Evolutionary conservation across 2,888 invertebrate genomes (phyloP).

Genomic region (Ganaspis brasiliensis): DNA sequence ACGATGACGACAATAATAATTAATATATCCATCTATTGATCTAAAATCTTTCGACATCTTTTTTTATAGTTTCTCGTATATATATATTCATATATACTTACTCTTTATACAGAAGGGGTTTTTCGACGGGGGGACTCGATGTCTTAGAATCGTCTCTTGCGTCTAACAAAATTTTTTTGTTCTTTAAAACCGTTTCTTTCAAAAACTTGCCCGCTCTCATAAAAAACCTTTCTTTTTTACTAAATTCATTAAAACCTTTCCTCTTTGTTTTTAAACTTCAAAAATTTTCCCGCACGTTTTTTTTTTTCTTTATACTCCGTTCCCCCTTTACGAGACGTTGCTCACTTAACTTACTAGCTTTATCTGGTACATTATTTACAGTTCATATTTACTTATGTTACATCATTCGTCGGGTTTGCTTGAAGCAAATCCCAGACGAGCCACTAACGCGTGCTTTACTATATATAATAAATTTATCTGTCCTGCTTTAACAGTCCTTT

Average conservation of each 20-base stretch:
- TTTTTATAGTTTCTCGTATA: slow-evolving; percentile 62
- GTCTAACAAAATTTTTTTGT: slow-evolving; percentile 52
- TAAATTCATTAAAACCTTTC: too few species aligned
- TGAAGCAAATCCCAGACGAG: slow-evolving; percentile 74
- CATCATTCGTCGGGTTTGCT: slow-evolving; percentile 77
- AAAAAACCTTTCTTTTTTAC: slow-evolving; percentile 43
- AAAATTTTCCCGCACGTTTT: slow-evolving; percentile 22
- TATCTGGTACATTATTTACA: slow-evolving; percentile 80
- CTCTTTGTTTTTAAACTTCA: not conserved
- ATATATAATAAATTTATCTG: slow-evolving; percentile 42
- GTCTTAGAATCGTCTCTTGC: slow-evolving; percentile 59
- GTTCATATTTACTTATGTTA: slow-evolving; percentile 80
- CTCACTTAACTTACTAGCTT: slow-evolving; percentile 75
- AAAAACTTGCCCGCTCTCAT: slow-evolving; percentile 50
- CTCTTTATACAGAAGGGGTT: slow-evolving; percentile 78
- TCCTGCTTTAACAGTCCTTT: slow-evolving; percentile 54
- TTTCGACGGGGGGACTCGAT: slow-evolving; percentile 72
- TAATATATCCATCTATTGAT: slow-evolving; percentile 55
- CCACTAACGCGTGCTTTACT: slow-evolving; percentile 58
- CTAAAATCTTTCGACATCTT: slow-evolving; percentile 67
- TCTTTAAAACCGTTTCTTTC: slow-evolving; percentile 50
- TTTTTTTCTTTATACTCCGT: slow-evolving; percentile 2
- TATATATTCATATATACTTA: slow-evolving; percentile 72
- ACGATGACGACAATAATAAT: slow-evolving; percentile 51
- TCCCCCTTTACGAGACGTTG: slow-evolving; percentile 64